These are phyloP conservation scores for Lasioglossum vierecki DNA, from an alignment of 2,888 invertebrate species.

Conservation along the genomic window DNA sequence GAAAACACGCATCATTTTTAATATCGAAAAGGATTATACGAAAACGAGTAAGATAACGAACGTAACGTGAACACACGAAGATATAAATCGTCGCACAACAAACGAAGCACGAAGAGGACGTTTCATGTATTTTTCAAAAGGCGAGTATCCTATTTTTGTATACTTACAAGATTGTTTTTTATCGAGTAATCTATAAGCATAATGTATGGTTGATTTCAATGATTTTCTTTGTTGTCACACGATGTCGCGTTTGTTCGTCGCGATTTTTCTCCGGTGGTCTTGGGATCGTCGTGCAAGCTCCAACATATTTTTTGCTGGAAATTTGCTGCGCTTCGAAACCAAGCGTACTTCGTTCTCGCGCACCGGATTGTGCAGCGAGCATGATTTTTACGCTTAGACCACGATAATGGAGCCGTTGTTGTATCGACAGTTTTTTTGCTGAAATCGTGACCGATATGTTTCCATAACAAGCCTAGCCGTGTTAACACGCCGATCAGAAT, in stretches of 20 bases:
- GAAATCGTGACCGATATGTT: neutral
- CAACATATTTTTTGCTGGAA: slow-evolving; percentile 47
- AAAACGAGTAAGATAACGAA: slow-evolving; percentile 33
- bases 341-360: neutral
- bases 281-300: slow-evolving; percentile 12
- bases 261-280: slow-evolving; percentile 13
- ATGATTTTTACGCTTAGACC: neutral
- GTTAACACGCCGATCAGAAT: slow-evolving; percentile 18
- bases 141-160: slow-evolving; percentile 74
- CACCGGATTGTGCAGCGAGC: neutral
- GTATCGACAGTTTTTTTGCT: slow-evolving; percentile 8
- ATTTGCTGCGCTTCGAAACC: slow-evolving; percentile 27
- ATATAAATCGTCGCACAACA: slow-evolving; percentile 40
- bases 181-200: slow-evolving; percentile 34
- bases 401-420: neutral
- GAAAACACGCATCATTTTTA: slow-evolving; percentile 16
- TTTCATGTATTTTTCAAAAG: slow-evolving; percentile 63
- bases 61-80: slow-evolving; percentile 55
- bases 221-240: neutral
- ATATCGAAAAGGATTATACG: slow-evolving; percentile 30
- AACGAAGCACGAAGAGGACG: slow-evolving; percentile 61
- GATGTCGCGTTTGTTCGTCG: neutral
- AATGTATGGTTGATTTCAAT: slow-evolving; percentile 13
- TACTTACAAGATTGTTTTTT: slow-evolving; percentile 22
- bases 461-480: slow-evolving; percentile 24